Conservation (phyloP, 2,888 invertebrate species). For the Strigamia transsilvanica region DNA sequence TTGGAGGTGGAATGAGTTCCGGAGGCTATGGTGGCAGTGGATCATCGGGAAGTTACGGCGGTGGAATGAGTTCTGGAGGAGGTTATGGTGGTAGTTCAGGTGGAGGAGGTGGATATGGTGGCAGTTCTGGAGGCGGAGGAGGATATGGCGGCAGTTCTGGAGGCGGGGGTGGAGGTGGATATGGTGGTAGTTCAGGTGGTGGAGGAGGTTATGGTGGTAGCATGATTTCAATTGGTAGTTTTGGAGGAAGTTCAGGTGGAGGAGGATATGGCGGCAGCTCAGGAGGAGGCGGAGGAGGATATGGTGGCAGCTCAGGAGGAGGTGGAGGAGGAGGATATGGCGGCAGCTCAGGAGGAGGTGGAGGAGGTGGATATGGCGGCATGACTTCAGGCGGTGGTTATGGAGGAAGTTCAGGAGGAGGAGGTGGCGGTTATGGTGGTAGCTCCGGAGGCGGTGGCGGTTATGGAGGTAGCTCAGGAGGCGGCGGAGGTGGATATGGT, state of each 20-base stretch:
- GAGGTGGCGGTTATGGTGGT: background rate
- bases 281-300: slow-evolving; percentile 13
- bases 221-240: background rate
- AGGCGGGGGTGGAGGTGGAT: slow-evolving; percentile 5
- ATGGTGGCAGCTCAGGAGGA: slow-evolving; percentile 15
- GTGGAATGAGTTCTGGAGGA: background rate
- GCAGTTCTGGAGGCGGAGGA: background rate
- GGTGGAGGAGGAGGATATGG: slow-evolving; percentile 9
- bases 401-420: background rate
- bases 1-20: too few relatives aligned
- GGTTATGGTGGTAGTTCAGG: background rate
- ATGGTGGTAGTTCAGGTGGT: background rate
- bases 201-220: background rate
- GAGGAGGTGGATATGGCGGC: background rate
- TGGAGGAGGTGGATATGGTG: background rate
- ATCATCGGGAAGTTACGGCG: background rate
- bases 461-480: background rate
- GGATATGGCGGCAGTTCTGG: background rate
- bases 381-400: background rate
- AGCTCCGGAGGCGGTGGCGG: background rate
- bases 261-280: slow-evolving; percentile 15
- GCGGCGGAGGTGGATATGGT: background rate
- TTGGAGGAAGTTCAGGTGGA: background rate
- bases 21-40: background rate
- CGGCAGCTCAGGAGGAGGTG: background rate